A percentile compares a stretch with the other conserved stretches of the same genome.
phyloP scores from a whole-genome alignment of 2,113 vertebrate genomes.

The Falco punctatus region DNA sequence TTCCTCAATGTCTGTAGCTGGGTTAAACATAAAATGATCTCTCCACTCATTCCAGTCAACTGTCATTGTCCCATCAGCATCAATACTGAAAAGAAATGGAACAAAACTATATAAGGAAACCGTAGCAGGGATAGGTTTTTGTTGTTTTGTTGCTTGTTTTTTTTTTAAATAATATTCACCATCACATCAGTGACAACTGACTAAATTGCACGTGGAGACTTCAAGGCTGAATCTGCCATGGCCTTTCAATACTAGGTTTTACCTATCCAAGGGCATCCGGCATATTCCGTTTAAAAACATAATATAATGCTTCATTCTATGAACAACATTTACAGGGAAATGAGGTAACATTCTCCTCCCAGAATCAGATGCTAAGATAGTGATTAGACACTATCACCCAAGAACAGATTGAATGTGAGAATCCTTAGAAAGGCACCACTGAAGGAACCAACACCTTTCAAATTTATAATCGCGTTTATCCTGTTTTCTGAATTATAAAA shows the following conservation, averaged over 20 bases:
- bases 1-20: slow-evolving; percentile 88
- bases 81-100: slow-evolving; percentile 81
- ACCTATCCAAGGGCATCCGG: background rate
- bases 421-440: background rate
- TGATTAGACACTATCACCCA: background rate
- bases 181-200: background rate
- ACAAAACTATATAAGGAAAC: background rate
- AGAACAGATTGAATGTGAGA: background rate
- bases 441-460: background rate
- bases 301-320: background rate
- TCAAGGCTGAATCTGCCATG: background rate
- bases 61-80: slow-evolving; percentile 91
- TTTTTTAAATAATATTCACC: background rate
- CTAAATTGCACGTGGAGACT: background rate
- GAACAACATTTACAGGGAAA: background rate
- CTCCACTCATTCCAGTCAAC: slow-evolving; percentile 97
- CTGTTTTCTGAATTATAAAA: background rate
- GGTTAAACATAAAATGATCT: slow-evolving; percentile 91
- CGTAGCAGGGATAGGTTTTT: background rate
- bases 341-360: background rate
- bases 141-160: background rate
- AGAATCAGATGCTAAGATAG: background rate
- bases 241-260: background rate
- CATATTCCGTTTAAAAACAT: background rate
- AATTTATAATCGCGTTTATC: background rate